Conservation (phyloP, 2,113 vertebrate genomes). For the Lampris megalopsis region DNA sequence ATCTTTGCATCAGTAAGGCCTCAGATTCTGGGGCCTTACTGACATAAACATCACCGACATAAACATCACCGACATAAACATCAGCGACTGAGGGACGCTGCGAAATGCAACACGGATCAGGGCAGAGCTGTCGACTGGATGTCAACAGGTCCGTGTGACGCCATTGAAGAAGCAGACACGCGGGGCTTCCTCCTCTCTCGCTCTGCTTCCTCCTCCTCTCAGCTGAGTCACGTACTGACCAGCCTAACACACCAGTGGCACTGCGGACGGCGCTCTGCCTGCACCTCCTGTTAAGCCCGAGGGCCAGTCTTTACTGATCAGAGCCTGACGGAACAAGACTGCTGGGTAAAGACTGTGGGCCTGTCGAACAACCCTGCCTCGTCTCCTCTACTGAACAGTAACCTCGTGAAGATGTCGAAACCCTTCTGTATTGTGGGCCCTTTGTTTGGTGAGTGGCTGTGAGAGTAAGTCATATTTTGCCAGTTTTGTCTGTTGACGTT, state of each 20-base stretch:
- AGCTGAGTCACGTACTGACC: conserved; percentile 11
- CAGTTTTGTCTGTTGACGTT: not conserved
- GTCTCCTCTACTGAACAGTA: conserved; percentile 26
- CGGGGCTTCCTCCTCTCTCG: conserved; percentile 51
- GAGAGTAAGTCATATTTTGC: not conserved
- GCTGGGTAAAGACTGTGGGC: no score
- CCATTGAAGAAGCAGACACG: conserved; percentile 23
- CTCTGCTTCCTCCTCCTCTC: conserved; percentile 19
- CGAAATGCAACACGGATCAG: no score
- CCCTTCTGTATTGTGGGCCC: conserved; percentile 57
- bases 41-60: no score
- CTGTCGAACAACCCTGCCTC: not conserved
- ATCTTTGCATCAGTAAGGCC: not conserved
- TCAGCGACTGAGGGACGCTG: no score
- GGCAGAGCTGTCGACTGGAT: no score
- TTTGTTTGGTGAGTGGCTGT: conserved; percentile 71
- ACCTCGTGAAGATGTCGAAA: conserved; percentile 63
- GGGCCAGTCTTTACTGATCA: no score
- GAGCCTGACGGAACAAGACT: no score
- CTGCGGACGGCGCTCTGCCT: conserved; percentile 4
- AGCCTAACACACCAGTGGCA: not conserved
- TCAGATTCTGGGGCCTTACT: not conserved
- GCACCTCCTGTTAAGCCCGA: conserved; percentile 11
- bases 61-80: no score
- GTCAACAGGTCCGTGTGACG: no score